phyloP scores from a whole-genome alignment of 1,140 invertebrate genomes.

The honey bee (Apis mellifera) region DNA sequence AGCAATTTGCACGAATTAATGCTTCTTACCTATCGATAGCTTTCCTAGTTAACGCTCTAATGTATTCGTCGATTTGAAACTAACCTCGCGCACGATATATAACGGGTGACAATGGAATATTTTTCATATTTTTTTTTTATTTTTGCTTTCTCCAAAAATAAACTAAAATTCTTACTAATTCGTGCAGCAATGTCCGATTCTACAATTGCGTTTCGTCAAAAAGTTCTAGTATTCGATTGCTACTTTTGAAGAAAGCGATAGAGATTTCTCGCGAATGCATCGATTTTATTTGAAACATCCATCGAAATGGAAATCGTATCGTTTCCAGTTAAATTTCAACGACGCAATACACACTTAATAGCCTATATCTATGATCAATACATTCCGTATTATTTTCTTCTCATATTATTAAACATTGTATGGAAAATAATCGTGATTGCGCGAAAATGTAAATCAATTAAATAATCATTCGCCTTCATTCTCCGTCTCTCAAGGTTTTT shows the following conservation, averaged over 20 bases:
- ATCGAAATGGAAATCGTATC: background rate
- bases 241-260: too few species aligned
- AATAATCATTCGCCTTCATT: background rate
- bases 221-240: background rate
- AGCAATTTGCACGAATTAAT: slow-evolving; percentile 60
- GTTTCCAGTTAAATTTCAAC: too few species aligned
- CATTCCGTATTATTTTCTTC: too few species aligned
- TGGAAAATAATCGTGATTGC: slow-evolving; percentile 11
- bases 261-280: background rate
- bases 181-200: too few species aligned
- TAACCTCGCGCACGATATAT: background rate
- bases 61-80: slow-evolving; percentile 27
- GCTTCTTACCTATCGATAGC: slow-evolving; percentile 5
- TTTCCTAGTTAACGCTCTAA: slow-evolving; percentile 54
- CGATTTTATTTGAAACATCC: background rate
- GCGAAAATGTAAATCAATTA: slow-evolving; percentile 20
- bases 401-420: background rate
- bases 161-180: background rate
- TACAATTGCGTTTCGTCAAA: background rate
- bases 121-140: too few species aligned
- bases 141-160: background rate
- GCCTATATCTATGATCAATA: too few species aligned
- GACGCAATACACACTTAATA: too few species aligned
- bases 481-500: background rate
- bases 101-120: background rate